phyloP scores from a whole-genome alignment of 2,797 vertebrate genomes.

The Galaxias olidus region DNA sequence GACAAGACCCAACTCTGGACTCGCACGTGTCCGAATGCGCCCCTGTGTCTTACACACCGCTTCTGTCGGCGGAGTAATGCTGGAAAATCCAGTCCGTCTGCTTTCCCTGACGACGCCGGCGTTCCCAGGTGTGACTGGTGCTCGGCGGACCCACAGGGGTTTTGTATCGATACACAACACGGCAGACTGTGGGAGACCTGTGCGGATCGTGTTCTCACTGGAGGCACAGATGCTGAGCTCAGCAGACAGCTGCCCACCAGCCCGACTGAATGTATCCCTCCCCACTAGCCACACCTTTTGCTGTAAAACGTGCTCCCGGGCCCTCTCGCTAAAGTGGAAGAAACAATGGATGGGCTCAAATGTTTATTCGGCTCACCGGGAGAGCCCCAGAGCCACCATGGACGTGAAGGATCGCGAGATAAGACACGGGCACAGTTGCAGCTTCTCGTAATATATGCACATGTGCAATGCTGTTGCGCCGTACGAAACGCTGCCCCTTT shows the following conservation, averaged over 20 bases:
- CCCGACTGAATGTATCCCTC: conserved; percentile 20
- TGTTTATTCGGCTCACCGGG: no score
- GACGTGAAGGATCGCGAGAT: no score
- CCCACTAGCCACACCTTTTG: background rate
- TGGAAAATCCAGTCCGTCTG: conserved; percentile 1
- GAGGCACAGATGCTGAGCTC: conserved; percentile 8
- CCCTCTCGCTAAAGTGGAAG: no score
- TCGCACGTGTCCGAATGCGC: background rate
- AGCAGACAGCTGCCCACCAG: conserved; percentile 21
- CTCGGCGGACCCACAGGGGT: conserved; percentile 24
- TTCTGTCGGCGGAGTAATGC: background rate
- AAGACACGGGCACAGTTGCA: conserved; percentile 20
- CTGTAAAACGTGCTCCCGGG: background rate
- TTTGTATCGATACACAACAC: conserved; percentile 31
- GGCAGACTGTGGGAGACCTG: conserved; percentile 28
- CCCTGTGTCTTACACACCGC: background rate
- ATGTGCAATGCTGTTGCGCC: conserved; percentile 39
- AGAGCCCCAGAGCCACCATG: no score
- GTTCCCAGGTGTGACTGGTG: conserved; percentile 23
- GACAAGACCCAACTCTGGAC: background rate
- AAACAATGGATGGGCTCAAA: no score
- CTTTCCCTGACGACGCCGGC: background rate
- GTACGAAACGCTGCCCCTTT: conserved; percentile 26
- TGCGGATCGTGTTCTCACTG: conserved; percentile 24
- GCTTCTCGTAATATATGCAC: conserved; percentile 31